Evolutionary conservation across 92 coral and sea anemone species (phyloP), one percentile per base, ranked within the genome.

Genomic region (Pocillopora meandrina): DNA sequence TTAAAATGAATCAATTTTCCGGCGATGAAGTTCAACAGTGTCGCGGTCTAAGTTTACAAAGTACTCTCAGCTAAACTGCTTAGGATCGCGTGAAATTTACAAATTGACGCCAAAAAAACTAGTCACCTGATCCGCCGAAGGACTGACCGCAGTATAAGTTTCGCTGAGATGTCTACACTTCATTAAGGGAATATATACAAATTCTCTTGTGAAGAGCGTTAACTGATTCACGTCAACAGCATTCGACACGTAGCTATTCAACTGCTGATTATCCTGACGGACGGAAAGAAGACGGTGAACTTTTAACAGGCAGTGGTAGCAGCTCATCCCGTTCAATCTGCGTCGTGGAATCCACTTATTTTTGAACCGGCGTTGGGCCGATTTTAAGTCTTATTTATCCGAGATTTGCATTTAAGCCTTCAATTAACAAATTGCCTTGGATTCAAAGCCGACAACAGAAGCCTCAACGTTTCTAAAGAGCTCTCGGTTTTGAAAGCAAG

Each of bases 191-290:
- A 82, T 82, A 42, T 42, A 72, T 82, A 76, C 88, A 76, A 65
- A 84, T 84, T 75, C 82, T 77, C 82, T 61, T 55, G 18, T 84
- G 69, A 68, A 84, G 88, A 76, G 88, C 76, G 88, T 66, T 84
- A 76, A 84, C 75, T 84, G 88, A 84, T 84, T 70, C 70, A 34
- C 72, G 68, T 84, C 82, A 84, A 77, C 76, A 77, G 65, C 83
- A 68, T 77, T 84, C 83, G 82, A 66, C 82, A 77, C 83, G 77
- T 76, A 76, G 66, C 67, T 55, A 84, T 76, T 76, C 82, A 64
- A 23, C 20, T 47, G 71, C 77, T 57, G 68, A 84, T 75, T 77
- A 67, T 19, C 66, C 55, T 16, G 56, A 18, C 75, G 42, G 75
- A 17, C 65, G 56, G 75, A 68, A 20, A 56, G 71, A 42, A 49